Conservation (phyloP, 1,140 invertebrate species). For the Ceratina japonica region DNA sequence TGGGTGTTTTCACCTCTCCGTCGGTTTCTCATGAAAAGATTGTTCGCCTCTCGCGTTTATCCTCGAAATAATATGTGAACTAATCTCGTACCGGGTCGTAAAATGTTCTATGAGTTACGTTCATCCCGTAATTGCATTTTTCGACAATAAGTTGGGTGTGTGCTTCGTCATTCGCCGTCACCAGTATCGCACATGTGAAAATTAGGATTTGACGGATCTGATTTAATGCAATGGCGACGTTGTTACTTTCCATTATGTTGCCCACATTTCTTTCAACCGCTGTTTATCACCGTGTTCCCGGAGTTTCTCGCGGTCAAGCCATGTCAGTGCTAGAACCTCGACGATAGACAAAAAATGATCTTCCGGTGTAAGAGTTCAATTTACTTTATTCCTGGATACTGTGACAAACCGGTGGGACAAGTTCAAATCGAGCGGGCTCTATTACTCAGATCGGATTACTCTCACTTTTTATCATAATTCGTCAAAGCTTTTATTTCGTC, state of each 20-base stretch:
- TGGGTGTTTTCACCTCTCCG: constrained; percentile 64
- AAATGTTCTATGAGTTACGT: background rate
- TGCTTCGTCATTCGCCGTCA: background rate
- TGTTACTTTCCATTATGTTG: constrained; percentile 41
- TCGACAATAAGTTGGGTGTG: constrained; percentile 12
- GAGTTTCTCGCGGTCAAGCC: background rate
- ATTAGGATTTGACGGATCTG: constrained; percentile 44
- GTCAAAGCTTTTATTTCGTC: background rate
- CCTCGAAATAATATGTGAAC: constrained; percentile 5
- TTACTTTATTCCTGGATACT: constrained; percentile 13
- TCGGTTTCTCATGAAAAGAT: constrained; percentile 46
- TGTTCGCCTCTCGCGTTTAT: constrained; percentile 14
- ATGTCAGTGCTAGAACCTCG: constrained; percentile 7
- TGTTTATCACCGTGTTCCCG: background rate
- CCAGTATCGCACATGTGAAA: constrained; percentile 38
- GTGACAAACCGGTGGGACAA: constrained; percentile 24
- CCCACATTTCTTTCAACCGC: constrained; percentile 9
- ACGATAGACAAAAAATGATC: constrained; percentile 17
- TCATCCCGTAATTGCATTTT: constrained; percentile 6
- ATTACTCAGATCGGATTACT: background rate
- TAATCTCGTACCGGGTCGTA: constrained; percentile 1
- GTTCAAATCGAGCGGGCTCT: constrained; percentile 43
- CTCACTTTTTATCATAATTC: background rate
- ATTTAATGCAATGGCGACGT: constrained; percentile 51
- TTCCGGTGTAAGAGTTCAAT: constrained; percentile 21